phyloP scores from a whole-genome alignment of 2,113 vertebrate genomes.

The Tychaedon coryphoeus region DNA sequence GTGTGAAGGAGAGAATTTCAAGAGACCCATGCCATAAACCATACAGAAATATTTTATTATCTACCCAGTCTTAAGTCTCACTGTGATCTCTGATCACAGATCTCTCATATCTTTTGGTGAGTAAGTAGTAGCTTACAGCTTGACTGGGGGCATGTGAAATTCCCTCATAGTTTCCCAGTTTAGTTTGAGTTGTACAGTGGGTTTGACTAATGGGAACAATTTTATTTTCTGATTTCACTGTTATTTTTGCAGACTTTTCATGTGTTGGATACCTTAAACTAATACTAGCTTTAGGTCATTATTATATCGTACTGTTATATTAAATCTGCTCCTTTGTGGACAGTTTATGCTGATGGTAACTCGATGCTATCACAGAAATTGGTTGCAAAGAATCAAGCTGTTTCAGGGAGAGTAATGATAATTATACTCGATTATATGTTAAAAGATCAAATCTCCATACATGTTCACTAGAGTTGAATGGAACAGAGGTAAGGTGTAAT shows the following conservation, averaged over 20 bases:
- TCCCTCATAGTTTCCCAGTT: not conserved
- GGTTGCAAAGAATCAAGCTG: not conserved
- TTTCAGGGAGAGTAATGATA: not conserved
- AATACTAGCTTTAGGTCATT: not conserved
- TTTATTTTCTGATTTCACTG: not conserved
- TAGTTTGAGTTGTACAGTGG: not conserved
- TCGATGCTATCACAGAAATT: not conserved
- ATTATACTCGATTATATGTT: not conserved
- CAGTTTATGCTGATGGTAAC: not conserved
- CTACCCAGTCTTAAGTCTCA: fast-evolving
- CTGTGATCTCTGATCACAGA: not conserved
- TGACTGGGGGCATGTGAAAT: fast-evolving
- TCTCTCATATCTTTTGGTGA: not conserved
- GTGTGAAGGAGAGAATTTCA: not conserved
- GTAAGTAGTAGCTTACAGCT: not conserved
- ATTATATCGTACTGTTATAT: not conserved
- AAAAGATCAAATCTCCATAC: not conserved
- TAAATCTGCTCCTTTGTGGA: not conserved
- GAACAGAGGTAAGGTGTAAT: not conserved
- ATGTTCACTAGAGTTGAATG: not conserved
- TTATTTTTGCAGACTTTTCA: not conserved
- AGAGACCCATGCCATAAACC: not conserved
- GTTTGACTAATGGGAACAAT: not conserved
- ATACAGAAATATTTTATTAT: not conserved
- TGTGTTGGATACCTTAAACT: not conserved